Evolutionary conservation across 2,888 invertebrate species (phyloP).

Genomic region (Tachina grossa): DNA sequence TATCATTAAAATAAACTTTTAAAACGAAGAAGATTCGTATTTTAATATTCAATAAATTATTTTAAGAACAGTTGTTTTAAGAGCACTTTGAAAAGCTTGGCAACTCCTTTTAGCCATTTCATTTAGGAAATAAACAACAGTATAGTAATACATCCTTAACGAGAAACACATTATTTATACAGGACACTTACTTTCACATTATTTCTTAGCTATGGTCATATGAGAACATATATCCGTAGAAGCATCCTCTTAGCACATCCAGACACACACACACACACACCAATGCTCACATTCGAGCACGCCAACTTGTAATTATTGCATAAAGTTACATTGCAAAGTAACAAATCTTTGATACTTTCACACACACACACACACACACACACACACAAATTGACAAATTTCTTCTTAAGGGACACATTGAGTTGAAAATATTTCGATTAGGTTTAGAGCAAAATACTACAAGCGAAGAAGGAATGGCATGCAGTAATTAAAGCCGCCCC

Average conservation of each 20-base stretch:
- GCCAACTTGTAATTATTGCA: slow-evolving; percentile 69
- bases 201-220: slow-evolving; percentile 58
- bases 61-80: neutral
- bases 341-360: slow-evolving; percentile 1
- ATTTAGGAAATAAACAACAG: slow-evolving; percentile 29
- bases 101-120: slow-evolving; percentile 15
- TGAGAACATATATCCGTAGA: slow-evolving; percentile 28
- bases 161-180: slow-evolving; percentile 60
- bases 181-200: slow-evolving; percentile 57
- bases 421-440: slow-evolving; percentile 50
- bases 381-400: slow-evolving; percentile 72
- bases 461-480: slow-evolving; percentile 40
- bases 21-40: too few relatives aligned
- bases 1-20: too few relatives aligned
- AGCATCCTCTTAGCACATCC: slow-evolving; percentile 45
- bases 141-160: slow-evolving; percentile 54
- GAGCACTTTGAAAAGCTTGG: slow-evolving; percentile 8
- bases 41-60: too few relatives aligned
- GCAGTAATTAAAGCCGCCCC: slow-evolving; percentile 67
- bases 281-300: slow-evolving; percentile 40
- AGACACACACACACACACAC: neutral
- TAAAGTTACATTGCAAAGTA: slow-evolving; percentile 13
- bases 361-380: slow-evolving; percentile 13
- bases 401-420: slow-evolving; percentile 72
- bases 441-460: slow-evolving; percentile 2